phyloP scores from a whole-genome alignment of 2,888 invertebrate genomes.

The Clistopyga incitator region DNA sequence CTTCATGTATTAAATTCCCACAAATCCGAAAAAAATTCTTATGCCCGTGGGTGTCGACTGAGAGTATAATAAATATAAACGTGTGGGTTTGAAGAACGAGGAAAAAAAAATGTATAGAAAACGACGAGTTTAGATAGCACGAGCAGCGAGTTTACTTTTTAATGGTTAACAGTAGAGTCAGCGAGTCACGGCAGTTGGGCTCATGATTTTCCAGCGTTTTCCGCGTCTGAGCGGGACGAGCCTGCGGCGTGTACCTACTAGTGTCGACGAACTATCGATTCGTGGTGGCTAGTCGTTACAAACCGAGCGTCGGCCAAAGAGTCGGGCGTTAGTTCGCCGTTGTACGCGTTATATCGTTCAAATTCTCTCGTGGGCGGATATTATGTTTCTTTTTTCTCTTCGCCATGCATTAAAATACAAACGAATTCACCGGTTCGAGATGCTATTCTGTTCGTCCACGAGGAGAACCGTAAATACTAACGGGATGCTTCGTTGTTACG shows the following conservation, averaged over 20 bases:
- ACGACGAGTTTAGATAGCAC: neutral
- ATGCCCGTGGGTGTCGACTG: too few species aligned
- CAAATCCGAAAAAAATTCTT: too few species aligned
- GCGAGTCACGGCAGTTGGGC: slow-evolving; percentile 18
- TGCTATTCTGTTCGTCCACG: slow-evolving; percentile 27
- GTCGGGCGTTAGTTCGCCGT: slow-evolving; percentile 6
- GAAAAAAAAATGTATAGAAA: neutral
- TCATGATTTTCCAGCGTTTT: slow-evolving; percentile 63
- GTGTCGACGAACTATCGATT: slow-evolving; percentile 82
- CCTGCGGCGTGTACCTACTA: slow-evolving; percentile 53
- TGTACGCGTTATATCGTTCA: slow-evolving; percentile 20
- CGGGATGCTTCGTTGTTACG: slow-evolving; percentile 69
- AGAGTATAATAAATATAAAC: too few species aligned
- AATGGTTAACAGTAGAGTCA: slow-evolving; percentile 10
- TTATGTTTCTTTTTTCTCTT: neutral
- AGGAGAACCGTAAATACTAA: slow-evolving; percentile 70
- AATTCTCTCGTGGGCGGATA: slow-evolving; percentile 31
- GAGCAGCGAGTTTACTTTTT: slow-evolving; percentile 26
- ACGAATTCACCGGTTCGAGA: slow-evolving; percentile 22
- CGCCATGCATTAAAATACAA: slow-evolving; percentile 39
- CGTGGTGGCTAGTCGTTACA: slow-evolving; percentile 63
- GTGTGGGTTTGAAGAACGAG: neutral
- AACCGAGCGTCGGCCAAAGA: slow-evolving; percentile 2
- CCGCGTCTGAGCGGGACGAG: slow-evolving; percentile 44
- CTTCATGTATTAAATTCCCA: too few species aligned